Evolutionary conservation across 1,140 invertebrate genomes (phyloP).

Genomic region (Drosophila repletoides): DNA sequence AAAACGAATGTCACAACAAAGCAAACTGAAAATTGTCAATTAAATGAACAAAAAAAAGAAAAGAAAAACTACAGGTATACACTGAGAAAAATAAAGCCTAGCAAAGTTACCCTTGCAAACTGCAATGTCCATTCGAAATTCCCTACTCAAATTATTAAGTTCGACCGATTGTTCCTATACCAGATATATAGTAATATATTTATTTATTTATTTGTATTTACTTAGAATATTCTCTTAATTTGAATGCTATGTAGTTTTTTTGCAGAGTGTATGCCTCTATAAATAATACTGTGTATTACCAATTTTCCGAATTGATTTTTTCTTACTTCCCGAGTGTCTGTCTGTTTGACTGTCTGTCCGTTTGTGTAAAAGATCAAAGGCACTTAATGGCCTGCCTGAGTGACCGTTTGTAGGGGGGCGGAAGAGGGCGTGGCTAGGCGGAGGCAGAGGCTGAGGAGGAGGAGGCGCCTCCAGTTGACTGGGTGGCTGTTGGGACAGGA

Average conservation of each 20-base stretch:
- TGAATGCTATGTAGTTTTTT: not conserved
- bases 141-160: no score
- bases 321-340: not conserved
- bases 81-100: no score
- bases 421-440: not conserved
- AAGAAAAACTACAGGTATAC: no score
- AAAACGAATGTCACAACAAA: slow-evolving; percentile 75
- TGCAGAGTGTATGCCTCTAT: not conserved
- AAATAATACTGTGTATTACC: slow-evolving; percentile 40
- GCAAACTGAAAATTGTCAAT: slow-evolving; percentile 78
- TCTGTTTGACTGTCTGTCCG: not conserved
- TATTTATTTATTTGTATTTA: no score
- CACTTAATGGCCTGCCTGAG: slow-evolving; percentile 61
- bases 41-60: slow-evolving; percentile 53
- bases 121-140: no score
- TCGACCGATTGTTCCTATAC: no score
- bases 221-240: no score
- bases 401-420: slow-evolving; percentile 31
- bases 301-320: slow-evolving; percentile 58
- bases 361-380: slow-evolving; percentile 74
- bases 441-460: not conserved
- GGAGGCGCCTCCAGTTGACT: slow-evolving; percentile 21
- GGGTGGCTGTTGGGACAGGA: slow-evolving; percentile 43
- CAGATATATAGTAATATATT: no score
- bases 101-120: no score